These are phyloP conservation scores for Chironomus riparius DNA, from an alignment of 2,888 invertebrate genomes.

Conservation along the genomic window DNA sequence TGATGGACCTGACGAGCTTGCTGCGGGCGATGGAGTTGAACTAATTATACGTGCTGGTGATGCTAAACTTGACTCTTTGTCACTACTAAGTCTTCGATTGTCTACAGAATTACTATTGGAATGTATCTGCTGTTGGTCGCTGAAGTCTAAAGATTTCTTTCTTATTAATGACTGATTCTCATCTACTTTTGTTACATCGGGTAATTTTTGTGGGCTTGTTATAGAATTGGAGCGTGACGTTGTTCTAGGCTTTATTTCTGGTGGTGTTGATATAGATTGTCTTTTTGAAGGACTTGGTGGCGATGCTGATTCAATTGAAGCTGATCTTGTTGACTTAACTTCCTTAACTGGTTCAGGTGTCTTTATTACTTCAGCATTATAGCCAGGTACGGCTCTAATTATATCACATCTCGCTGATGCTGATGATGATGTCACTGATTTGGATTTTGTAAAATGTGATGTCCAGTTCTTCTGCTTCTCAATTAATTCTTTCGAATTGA, in stretches of 20 bases:
- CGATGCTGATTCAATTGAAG: constrained; percentile 35
- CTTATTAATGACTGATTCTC: background rate
- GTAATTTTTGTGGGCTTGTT: constrained; percentile 38
- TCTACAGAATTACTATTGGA: background rate
- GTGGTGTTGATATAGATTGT: constrained; percentile 36
- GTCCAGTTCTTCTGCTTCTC: constrained; percentile 91
- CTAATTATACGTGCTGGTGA: constrained; percentile 33
- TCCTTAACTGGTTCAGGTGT: constrained; percentile 33
- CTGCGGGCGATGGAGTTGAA: constrained; percentile 38
- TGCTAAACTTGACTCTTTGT: constrained; percentile 31
- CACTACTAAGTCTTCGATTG: constrained; percentile 31
- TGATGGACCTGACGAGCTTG: constrained; percentile 42
- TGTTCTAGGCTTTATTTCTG: constrained; percentile 40
- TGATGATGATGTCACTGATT: constrained; percentile 44
- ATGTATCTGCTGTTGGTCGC: constrained; percentile 3
- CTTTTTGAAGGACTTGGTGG: constrained; percentile 36
- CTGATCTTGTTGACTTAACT: constrained; percentile 29
- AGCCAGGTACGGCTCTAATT: constrained; percentile 45
- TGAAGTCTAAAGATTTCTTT: constrained; percentile 23
- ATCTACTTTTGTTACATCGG: constrained; percentile 35
- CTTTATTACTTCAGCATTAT: constrained; percentile 37
- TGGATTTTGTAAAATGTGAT: constrained; percentile 75
- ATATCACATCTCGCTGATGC: constrained; percentile 43
- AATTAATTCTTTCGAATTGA: constrained; percentile 75
- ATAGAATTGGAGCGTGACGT: constrained; percentile 31